Evolutionary conservation across 2,113 vertebrate genomes (phyloP), one percentile per base, ranked within the genome.

Genomic region (Aphyosemion australe): DNA sequence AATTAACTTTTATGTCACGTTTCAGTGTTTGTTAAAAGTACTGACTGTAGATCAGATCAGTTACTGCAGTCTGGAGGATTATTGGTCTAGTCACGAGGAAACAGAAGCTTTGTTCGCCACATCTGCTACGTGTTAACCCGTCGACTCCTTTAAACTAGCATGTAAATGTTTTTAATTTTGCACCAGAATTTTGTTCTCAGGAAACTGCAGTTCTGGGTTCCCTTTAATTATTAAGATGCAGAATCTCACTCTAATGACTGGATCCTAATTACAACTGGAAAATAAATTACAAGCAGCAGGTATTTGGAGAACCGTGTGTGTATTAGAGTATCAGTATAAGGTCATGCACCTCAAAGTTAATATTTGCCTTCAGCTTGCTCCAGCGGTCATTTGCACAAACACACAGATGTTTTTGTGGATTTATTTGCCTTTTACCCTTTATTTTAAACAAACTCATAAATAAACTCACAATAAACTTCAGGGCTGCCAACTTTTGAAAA

Each of bases 391-490:
- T 85, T 85, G 72, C 71, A 87, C 79, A 78, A 46, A 66, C 34
- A 52, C 39, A 66, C 14, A 79, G 49, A 47, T 67, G 76, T 76
- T 61, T 67, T 54, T 81, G 39, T 10, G 26, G 26, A 61, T 66
- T 72, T 78, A 10, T 70, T 76, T 74, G 59, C 61, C 53, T 79
- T 88, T 74, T 53, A 78, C 54, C 12, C 8, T 65, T 81, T 7
- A 72, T 82, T 87, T 79, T 82, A 56, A 89, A 88, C 87, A 84
- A 90, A 86, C 51, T 61, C 5, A 1, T 26, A 26, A 26, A 26
- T 26, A 26, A 26, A 26, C 26, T 26, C 26, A 2, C 26, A 26
- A 26, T 2, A 4, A 26, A 26, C 26, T 26, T 26, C 26, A 26
- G 26, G 26, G 26, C 5, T 26, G 26, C 3, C 26, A 26, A 26